Conservation (phyloP, 2,888 invertebrate genomes). For the Noctua fimbriata region DNA sequence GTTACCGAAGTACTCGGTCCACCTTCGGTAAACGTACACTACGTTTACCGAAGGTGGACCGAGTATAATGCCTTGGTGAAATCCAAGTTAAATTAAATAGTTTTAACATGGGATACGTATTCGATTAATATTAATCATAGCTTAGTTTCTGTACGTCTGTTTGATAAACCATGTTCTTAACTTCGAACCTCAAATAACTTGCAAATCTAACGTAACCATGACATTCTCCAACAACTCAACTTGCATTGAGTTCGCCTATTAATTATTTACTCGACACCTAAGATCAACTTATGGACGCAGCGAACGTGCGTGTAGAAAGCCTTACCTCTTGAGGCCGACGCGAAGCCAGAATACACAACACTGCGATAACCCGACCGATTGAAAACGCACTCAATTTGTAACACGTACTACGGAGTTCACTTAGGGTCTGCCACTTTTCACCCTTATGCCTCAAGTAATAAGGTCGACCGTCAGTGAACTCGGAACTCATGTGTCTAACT, state of each 20-base stretch:
- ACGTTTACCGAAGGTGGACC: conserved; percentile 8
- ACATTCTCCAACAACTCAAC: conserved; percentile 41
- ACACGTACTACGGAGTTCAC: neutral
- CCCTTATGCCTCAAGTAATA: neutral
- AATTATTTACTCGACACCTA: conserved; percentile 63
- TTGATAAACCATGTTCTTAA: conserved; percentile 7
- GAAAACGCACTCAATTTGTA: conserved; percentile 38
- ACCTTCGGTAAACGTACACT: too few relatives aligned
- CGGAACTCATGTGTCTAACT: conserved; percentile 13
- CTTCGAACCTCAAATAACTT: neutral
- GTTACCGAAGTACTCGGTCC: too few relatives aligned
- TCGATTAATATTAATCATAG: neutral
- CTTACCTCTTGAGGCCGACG: conserved; percentile 64
- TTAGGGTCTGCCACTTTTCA: neutral
- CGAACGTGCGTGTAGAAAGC: conserved; percentile 72
- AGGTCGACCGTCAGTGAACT: neutral
- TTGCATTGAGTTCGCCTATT: conserved; percentile 64
- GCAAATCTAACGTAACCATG: conserved; percentile 34
- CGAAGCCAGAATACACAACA: conserved; percentile 67
- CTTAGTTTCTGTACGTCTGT: neutral
- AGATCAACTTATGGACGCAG: conserved; percentile 67
- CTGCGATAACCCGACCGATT: conserved; percentile 49
- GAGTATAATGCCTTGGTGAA: conserved; percentile 12
- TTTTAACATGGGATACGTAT: neutral
- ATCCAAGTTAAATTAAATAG: neutral